These are phyloP conservation scores for Tapera naevia DNA, from an alignment of 2,797 vertebrate genomes.

Conservation along the genomic window DNA sequence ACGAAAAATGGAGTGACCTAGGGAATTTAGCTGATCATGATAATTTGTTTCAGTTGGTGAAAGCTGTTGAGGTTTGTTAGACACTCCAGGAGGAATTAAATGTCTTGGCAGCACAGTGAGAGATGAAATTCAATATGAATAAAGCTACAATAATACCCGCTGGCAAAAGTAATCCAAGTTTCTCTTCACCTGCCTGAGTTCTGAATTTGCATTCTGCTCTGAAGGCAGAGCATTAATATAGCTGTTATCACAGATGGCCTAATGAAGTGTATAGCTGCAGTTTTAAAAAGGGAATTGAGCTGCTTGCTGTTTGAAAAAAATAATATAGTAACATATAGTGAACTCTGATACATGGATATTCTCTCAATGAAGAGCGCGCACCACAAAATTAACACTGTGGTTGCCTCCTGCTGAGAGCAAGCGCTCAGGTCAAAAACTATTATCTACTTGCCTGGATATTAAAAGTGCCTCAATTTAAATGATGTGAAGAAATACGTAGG, in stretches of 20 bases:
- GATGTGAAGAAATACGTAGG: background rate
- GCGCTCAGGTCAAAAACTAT: background rate
- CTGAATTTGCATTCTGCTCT: background rate
- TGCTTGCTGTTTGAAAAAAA: background rate
- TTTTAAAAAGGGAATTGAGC: background rate
- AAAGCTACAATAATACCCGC: background rate
- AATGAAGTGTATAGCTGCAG: background rate
- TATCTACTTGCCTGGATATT: background rate
- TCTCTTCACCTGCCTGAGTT: background rate
- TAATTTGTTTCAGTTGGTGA: background rate
- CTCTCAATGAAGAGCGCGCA: background rate
- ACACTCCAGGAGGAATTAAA: background rate
- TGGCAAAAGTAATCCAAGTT: background rate
- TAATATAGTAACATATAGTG: background rate
- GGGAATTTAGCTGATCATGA: background rate
- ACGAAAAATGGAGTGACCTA: background rate
- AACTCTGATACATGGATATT: background rate
- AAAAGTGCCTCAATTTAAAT: background rate
- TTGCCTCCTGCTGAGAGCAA: background rate
- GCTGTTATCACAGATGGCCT: background rate
- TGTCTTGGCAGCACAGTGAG: background rate
- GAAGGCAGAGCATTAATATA: background rate
- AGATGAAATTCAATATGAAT: background rate
- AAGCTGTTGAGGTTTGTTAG: conserved; percentile 7
- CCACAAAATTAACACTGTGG: background rate